Base-by-base conservation (phyloP, 2,113 vertebrate genomes). In the Podilymbus podiceps region DNA sequence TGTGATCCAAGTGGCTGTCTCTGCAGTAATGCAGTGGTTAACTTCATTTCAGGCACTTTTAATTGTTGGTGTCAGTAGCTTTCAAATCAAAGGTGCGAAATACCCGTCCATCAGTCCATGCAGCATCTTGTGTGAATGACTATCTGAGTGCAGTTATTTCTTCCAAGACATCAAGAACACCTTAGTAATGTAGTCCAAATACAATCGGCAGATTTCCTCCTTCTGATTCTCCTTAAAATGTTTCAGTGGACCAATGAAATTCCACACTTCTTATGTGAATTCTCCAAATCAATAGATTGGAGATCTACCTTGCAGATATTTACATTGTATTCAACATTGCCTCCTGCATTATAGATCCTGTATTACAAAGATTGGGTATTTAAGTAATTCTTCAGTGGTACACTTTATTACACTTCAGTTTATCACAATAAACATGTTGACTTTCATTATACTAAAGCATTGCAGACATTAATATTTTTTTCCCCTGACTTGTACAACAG, bases 401-500 rank as follows among this genome's bases (percentile, higher is more conserved):
- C 35, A 6, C 21, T 79, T 63, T 11, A 27, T 59, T 52, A 47
- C 3, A 1, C 38, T 85, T 80, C 22, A 58, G 28, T 81, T 74
- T 75, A 53, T 46, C 52, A 44, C 23, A 60, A 9, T 79, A 30
- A 58, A 49, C 8, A 6, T 2, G 2, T 30, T 30, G 25, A 5
- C n/a, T 93, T 80, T 81, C 58, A 53, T 52, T 63, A 44, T 8
- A n/a, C 55, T 81, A 50, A 93, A 90, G 75, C 25, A 19, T 90
- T 92, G 20, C 50, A 91, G 42, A 53, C 12, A 4, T 67, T 8
- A 79, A 27, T 55, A 4, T 22, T 28, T 89, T 16, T 24, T 28
- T 89, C 33, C 15, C 44, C 44, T 44, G 35, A 40, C 82, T 87
- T 74, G 68, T 66, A 28, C 91, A 98, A 93, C 94, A 97, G 98